Conservation (phyloP, 2,797 vertebrate genomes). For the Myiothlypis chrysogaster region DNA sequence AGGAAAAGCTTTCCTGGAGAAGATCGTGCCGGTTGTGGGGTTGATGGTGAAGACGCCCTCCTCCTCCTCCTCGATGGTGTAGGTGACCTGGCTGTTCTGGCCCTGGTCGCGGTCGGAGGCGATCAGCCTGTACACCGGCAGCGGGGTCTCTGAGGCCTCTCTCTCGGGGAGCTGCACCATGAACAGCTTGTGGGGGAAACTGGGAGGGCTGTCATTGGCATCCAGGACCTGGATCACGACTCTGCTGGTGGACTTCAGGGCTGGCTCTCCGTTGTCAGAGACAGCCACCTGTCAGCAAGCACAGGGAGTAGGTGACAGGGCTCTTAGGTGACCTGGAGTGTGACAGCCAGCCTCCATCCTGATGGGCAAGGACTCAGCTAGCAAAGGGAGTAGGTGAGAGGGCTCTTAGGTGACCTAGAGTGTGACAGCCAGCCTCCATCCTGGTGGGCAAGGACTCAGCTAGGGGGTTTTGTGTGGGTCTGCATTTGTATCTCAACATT, state of each 20-base stretch:
- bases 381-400: not conserved
- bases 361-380: not conserved
- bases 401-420: not conserved
- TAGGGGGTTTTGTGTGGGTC: rapidly evolving
- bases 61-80: conserved; percentile 81
- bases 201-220: conserved; percentile 88
- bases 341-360: not conserved
- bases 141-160: not conserved
- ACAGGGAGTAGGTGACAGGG: not conserved
- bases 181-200: conserved; percentile 90
- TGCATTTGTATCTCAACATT: not conserved
- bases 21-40: conserved; percentile 81
- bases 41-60: conserved; percentile 82
- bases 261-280: conserved; percentile 86
- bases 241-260: conserved; percentile 85
- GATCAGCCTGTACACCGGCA: conserved; percentile 85
- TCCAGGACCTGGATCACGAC: conserved; percentile 87
- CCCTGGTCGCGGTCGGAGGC: conserved; percentile 88
- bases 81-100: conserved; percentile 85
- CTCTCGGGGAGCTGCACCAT: conserved; percentile 84
- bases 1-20: conserved; percentile 80
- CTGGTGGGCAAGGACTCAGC: not conserved
- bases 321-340: rapidly evolving
- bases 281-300: conserved; percentile 84
- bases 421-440: not conserved